Percentiles rank a stretch among this genome's conserved stretches.
These are phyloP conservation scores for Lithophane socia DNA, from an alignment of 2,888 invertebrate genomes.

Conservation along the genomic window DNA sequence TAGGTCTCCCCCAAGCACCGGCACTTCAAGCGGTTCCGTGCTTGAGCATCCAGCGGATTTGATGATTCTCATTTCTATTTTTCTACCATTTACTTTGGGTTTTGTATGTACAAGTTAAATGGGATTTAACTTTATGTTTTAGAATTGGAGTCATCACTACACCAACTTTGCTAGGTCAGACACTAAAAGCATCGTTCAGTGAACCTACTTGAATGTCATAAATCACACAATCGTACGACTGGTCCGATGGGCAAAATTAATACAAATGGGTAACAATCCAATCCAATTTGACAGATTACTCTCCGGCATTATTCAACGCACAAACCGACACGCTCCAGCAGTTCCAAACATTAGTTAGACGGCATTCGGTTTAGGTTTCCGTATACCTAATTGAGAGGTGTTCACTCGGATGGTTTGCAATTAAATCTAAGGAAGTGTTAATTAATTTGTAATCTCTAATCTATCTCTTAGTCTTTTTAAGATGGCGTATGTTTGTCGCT, in stretches of 20 bases:
- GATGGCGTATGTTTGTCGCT: background rate
- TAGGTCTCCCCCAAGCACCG: no score
- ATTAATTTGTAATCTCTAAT: conserved; percentile 15
- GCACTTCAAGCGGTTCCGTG: no score
- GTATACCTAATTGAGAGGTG: background rate
- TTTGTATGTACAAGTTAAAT: background rate
- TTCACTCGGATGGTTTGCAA: conserved; percentile 6
- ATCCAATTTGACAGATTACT: conserved; percentile 16
- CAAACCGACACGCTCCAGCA: background rate
- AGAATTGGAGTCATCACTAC: background rate
- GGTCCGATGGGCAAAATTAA: background rate
- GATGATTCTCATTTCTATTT: background rate
- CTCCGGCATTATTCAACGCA: conserved; percentile 21
- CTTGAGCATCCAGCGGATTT: no score
- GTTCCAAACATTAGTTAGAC: conserved; percentile 1
- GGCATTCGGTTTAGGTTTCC: background rate
- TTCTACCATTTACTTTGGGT: background rate
- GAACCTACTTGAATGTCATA: background rate
- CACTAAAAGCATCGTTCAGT: background rate
- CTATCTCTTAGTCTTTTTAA: background rate
- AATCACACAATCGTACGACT: background rate
- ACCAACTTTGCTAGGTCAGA: background rate
- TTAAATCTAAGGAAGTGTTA: conserved; percentile 11
- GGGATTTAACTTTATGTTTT: background rate
- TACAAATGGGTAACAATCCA: conserved; percentile 12